Evolutionary conservation across 2,113 vertebrate species (phyloP), one percentile per base, ranked within the genome.

Genomic region (Gulo gulo): DNA sequence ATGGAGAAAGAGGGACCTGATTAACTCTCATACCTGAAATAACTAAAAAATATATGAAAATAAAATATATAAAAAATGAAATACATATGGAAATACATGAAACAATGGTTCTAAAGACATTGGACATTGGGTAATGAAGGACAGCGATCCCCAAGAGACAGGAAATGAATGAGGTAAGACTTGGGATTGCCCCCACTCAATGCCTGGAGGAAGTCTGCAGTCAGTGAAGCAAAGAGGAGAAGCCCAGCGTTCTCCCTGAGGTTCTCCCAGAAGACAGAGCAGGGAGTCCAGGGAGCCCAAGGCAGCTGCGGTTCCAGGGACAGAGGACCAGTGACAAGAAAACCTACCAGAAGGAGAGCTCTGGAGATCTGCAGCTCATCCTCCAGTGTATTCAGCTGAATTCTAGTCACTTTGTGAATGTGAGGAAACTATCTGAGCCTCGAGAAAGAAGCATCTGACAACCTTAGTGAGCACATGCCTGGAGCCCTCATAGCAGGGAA

Each of bases 401-500:
- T 36, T 39, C 29, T 13, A 13, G 4, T 6, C 6, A 7, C 47
- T 34, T 47, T 8, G 1, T 1, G 29, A 29, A 18, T 12, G 4
- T 52, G 50, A 95, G 31, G 31, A 42, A 4, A 36, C 20, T 9
- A 18, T 31, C 18, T 3, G 23, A 39, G 12, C 4, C 10, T 47
- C 18, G n/a, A 36, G 59, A 59, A 57, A 21, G 74, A 31, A 26
- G 23, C 50, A 12, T 15, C 85, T 29, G 55, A 57, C 24, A 39
- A 3, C 1, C 3, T 13, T 12, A n/a, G 16, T 13, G n/a, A n/a
- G 13, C n/a, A 13, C 18, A 42, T 1, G 11, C 12, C 73, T 36
- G 7, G 34, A 50, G 13, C 8, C 67, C 21, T 21, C 3, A 1
- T 0, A 6, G 21, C 34, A 1, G 29, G 23, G 47, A 91, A 31